Evolutionary conservation across 64 coral and sea anemone species (phyloP), one percentile per base, ranked within the genome.

Genomic region (Stylophora pistillata): DNA sequence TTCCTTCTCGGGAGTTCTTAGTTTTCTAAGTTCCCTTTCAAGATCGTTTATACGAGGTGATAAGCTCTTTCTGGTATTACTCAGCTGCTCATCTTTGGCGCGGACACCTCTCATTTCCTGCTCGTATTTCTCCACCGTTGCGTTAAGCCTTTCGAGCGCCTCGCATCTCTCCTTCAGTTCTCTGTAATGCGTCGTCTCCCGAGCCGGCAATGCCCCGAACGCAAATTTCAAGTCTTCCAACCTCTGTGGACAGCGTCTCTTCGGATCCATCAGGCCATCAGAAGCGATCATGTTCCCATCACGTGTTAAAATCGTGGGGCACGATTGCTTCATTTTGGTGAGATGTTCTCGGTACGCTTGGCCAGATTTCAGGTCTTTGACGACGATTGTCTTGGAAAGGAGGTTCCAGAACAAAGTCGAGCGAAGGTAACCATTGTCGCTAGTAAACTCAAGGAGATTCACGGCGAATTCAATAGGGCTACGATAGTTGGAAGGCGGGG

Each of bases 191-290:
- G 79, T 62, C 21, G 30, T 80, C 58, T 95, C 94, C 47, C 74
- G 54, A 1, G 90, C 86, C 18, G 94, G 94, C 16, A 95, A 53
- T 34, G 91, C 90, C 0, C 94, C 94, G 47, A 95, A 95, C 15
- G 91, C 17, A 37, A 89, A 88, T 61, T 29, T 92, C 60, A 95
- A 53, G 10, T 89, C 77, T 65, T 68, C 60, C 6, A 95, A 57
- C 26, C 73, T 89, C 15, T 53, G 58, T 17, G 94, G 94, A 16
- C 94, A 95, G 17, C 71, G 57, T 27, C 56, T 58, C 64, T 86
- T 95, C 1, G 94, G 94, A 72, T 95, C 94, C 94, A 95, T 95
- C 15, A 95, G 63, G 15, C 94, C 94, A 85, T 95, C 94, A 10
- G 89, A 84, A 1, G 94, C 94, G 34, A 95, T 95, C 86, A 95